Percentiles rank a stretch among this genome's conserved stretches.
Evolutionary conservation across 2,888 invertebrate species (phyloP).

Genomic region (Aspidapion aeneum): DNA sequence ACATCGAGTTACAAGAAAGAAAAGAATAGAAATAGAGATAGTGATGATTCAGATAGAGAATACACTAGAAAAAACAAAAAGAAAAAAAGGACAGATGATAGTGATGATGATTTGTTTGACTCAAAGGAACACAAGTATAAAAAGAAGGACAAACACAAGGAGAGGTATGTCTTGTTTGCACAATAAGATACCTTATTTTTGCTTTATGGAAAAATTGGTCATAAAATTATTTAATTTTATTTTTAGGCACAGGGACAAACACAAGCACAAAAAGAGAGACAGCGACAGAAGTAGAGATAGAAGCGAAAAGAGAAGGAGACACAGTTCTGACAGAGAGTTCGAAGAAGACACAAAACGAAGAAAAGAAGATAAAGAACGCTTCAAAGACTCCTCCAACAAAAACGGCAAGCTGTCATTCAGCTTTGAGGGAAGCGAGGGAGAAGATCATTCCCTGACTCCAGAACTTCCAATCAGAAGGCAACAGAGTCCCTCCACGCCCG

Average conservation of each 20-base stretch:
- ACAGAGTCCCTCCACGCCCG: background rate
- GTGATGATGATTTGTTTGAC: constrained; percentile 7
- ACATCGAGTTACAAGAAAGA: constrained; percentile 1
- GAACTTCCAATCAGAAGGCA: background rate
- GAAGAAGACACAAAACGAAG: constrained; percentile 17
- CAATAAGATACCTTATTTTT: too few relatives aligned
- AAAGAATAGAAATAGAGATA: constrained; percentile 8
- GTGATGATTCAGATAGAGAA: constrained; percentile 5
- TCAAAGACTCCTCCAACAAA: background rate
- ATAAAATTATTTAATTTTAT: too few relatives aligned
- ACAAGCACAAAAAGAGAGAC: constrained; percentile 11
- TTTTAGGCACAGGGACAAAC: constrained; percentile 9
- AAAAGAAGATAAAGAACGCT: constrained; percentile 11
- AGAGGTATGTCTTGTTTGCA: constrained; percentile 3
- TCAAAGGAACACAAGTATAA: constrained; percentile 14
- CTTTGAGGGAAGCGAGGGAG: too few relatives aligned
- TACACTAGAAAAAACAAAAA: background rate
- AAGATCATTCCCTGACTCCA: background rate
- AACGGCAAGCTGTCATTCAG: background rate
- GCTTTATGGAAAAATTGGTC: too few relatives aligned
- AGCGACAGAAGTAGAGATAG: constrained; percentile 3
- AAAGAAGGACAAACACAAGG: constrained; percentile 30
- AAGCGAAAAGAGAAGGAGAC: constrained; percentile 17
- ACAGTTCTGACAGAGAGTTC: constrained; percentile 17
- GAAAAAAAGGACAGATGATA: constrained; percentile 5